Conservation (phyloP, 2,888 invertebrate species). For the Chesias legatella region DNA sequence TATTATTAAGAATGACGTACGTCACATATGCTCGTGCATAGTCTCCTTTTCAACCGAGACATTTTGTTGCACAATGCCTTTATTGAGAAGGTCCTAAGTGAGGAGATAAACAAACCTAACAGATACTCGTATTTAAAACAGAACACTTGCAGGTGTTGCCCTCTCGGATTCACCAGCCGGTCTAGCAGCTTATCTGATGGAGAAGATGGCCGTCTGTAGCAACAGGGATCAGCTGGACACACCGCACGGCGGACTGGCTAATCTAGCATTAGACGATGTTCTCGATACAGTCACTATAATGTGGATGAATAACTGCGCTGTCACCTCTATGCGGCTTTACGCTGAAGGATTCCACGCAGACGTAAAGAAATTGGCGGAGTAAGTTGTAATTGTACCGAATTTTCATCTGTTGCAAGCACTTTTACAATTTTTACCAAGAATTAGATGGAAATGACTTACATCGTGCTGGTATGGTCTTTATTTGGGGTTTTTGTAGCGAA, state of each 20-base stretch:
- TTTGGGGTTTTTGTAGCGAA: too few species aligned
- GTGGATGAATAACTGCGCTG: constrained; percentile 89
- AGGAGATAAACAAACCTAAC: too few species aligned
- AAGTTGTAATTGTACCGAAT: constrained; percentile 25
- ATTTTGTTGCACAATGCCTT: too few species aligned
- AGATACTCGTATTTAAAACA: too few species aligned
- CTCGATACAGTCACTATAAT: constrained; percentile 91
- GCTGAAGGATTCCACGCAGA: constrained; percentile 77
- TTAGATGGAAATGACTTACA: too few species aligned
- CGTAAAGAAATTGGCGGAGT: constrained; percentile 46
- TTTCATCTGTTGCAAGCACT: not conserved
- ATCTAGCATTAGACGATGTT: constrained; percentile 84
- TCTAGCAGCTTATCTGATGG: constrained; percentile 92
- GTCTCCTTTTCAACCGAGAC: too few species aligned
- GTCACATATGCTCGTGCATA: too few species aligned
- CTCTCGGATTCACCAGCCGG: constrained; percentile 90
- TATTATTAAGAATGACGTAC: too few species aligned
- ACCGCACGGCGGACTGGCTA: constrained; percentile 84
- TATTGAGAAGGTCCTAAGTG: too few species aligned
- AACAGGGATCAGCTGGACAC: constrained; percentile 78
- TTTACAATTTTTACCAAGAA: too few species aligned
- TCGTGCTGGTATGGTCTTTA: too few species aligned
- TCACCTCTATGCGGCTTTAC: constrained; percentile 87
- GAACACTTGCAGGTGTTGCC: constrained; percentile 82
- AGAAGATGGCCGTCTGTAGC: constrained; percentile 89